Percentiles rank a stretch among this genome's conserved stretches.
Evolutionary conservation across 30 jellyfish, hydroid and myxozoan genomes (phyloP).

Genomic region (Aurelia sp.): DNA sequence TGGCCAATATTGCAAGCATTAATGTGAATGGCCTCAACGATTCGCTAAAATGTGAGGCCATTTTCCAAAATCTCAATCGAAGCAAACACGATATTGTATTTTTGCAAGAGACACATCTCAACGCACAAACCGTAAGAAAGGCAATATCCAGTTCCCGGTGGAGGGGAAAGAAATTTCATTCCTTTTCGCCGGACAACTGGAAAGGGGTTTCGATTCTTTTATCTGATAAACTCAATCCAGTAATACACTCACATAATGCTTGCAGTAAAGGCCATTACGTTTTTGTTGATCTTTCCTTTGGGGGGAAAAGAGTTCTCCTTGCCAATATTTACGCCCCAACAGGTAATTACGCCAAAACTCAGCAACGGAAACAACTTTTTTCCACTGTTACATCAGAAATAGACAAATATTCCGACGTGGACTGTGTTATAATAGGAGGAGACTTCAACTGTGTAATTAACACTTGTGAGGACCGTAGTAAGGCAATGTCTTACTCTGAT

Average conservation of each 20-base stretch:
- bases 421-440: slow-evolving; percentile 8
- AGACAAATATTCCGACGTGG: not conserved
- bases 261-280: not conserved
- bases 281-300: not conserved
- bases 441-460: slow-evolving; percentile 18
- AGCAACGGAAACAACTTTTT: slow-evolving; percentile 6
- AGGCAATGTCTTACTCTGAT: not conserved
- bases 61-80: not conserved
- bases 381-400: not conserved
- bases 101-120: slow-evolving; percentile 27
- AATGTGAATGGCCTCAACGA: slow-evolving; percentile 28
- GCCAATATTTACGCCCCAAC: slow-evolving; percentile 26
- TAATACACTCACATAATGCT: slow-evolving; percentile 16
- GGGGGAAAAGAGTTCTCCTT: not conserved
- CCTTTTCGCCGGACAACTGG: not conserved
- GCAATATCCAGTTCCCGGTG: not conserved
- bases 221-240: slow-evolving; percentile 9
- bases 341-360: not conserved
- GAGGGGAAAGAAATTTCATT: slow-evolving; percentile 11
- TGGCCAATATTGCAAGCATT: slow-evolving; percentile 20
- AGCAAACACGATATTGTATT: slow-evolving; percentile 6
- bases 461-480: not conserved
- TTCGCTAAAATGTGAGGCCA: slow-evolving; percentile 7
- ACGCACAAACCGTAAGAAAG: not conserved
- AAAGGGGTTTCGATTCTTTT: slow-evolving; percentile 19